These are phyloP conservation scores for Isotomurus palustris DNA, from an alignment of 2,888 invertebrate genomes.

Conservation along the genomic window DNA sequence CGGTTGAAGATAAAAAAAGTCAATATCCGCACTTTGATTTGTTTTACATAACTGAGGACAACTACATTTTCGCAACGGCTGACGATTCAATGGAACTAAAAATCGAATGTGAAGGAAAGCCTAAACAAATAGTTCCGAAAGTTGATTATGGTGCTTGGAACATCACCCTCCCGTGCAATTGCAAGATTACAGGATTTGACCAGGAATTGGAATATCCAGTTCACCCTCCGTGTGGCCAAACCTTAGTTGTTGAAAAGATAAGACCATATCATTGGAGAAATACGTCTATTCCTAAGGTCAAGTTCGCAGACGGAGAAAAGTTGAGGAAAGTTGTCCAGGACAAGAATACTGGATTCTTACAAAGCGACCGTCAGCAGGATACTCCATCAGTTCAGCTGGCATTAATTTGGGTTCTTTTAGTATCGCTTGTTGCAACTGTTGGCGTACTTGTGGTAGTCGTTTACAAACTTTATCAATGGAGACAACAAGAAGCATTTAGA, in stretches of 20 bases:
- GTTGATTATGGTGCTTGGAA: constrained; percentile 16
- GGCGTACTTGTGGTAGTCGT: constrained; percentile 7
- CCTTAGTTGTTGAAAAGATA: constrained; percentile 12
- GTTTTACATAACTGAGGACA: neutral
- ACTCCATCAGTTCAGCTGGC: neutral
- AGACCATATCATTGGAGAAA: constrained; percentile 33
- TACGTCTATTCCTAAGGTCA: neutral
- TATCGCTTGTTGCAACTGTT: constrained; percentile 4
- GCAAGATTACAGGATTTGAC: constrained; percentile 2
- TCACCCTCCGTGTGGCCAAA: neutral
- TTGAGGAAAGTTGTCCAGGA: neutral
- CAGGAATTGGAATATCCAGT: neutral
- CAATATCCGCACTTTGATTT: neutral
- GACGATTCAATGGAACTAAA: neutral
- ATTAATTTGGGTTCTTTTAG: constrained; percentile 16
- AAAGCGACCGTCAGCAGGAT: neutral
- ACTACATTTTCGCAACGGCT: constrained; percentile 4
- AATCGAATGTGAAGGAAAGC: constrained; percentile 3
- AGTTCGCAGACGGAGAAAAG: constrained; percentile 3
- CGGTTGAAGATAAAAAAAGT: neutral
- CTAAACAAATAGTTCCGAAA: neutral
- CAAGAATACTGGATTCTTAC: neutral
- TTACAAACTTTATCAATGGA: constrained; percentile 17
- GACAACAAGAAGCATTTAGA: constrained; percentile 14
- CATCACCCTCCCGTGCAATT: constrained; percentile 10